Conservation (phyloP, 2,888 invertebrate species). For the Entomobrya proxima region DNA sequence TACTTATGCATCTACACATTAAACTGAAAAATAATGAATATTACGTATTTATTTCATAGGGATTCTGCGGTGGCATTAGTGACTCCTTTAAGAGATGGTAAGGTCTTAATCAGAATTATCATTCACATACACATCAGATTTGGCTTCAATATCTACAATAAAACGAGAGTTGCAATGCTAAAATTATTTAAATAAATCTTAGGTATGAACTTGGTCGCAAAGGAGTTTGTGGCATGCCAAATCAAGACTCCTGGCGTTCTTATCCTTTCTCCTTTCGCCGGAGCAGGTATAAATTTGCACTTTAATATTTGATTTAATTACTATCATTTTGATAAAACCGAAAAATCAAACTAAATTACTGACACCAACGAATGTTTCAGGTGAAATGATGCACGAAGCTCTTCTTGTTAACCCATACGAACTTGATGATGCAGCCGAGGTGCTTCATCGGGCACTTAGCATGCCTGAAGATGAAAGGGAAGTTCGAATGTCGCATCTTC, state of each 20-base stretch:
- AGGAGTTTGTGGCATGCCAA: conserved; percentile 94
- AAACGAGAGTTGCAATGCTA: neutral
- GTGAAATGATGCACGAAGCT: conserved; percentile 96
- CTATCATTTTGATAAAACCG: neutral
- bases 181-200: neutral
- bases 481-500: conserved; percentile 89
- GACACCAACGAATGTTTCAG: no score
- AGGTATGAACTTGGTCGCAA: conserved; percentile 77
- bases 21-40: no score
- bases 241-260: conserved; percentile 91
- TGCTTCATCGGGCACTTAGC: conserved; percentile 89
- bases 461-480: conserved; percentile 94
- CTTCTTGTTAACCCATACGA: conserved; percentile 93
- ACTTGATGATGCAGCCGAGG: conserved; percentile 90
- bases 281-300: conserved; percentile 81
- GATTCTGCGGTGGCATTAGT: conserved; percentile 92
- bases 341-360: no score
- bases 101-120: neutral
- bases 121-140: no score
- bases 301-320: neutral
- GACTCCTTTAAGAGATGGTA: conserved; percentile 84
- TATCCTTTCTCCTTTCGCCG: conserved; percentile 93
- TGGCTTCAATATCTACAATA: no score
- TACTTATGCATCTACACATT: no score
- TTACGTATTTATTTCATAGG: no score